A percentile compares a stretch with the other conserved stretches of the same genome.
These are phyloP conservation scores for Otus sunia DNA, from an alignment of 2,113 vertebrate genomes.

Conservation along the genomic window DNA sequence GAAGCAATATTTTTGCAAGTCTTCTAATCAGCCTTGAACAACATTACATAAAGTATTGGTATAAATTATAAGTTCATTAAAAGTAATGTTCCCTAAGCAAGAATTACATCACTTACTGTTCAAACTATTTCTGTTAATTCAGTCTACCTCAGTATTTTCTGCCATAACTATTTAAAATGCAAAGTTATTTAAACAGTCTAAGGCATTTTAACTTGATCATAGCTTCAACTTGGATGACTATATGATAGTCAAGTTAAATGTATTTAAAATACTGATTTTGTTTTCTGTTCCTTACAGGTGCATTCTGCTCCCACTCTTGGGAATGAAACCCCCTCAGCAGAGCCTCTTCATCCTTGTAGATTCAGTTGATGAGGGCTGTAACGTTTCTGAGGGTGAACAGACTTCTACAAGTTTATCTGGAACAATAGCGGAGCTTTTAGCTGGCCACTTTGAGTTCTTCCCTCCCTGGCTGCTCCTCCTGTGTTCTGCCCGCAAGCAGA, in stretches of 20 bases:
- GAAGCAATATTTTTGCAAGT: background rate
- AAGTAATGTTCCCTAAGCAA: background rate
- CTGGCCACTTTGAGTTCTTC: slow-evolving; percentile 92
- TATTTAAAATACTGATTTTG: background rate
- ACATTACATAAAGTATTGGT: background rate
- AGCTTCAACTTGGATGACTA: background rate
- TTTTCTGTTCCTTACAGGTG: slow-evolving; percentile 75
- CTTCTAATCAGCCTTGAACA: background rate
- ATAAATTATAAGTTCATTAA: background rate
- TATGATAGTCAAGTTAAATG: background rate
- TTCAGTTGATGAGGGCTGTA: slow-evolving; percentile 91
- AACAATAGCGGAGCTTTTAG: slow-evolving; percentile 92
- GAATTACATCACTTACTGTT: background rate
- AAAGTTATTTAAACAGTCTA: too few species aligned
- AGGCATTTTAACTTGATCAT: background rate
- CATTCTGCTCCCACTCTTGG: slow-evolving; percentile 89
- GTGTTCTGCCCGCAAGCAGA: slow-evolving; percentile 93
- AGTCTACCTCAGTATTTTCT: background rate
- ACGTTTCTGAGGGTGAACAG: slow-evolving; percentile 81
- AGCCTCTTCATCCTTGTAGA: slow-evolving; percentile 91
- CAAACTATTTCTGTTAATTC: background rate
- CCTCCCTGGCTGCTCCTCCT: slow-evolving; percentile 95
- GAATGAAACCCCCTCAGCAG: slow-evolving; percentile 86
- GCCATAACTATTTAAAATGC: background rate
- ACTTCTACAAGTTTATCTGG: slow-evolving; percentile 80